Evolutionary conservation across 2,888 invertebrate species (phyloP), one percentile per base, ranked within the genome.

Genomic region (Ochropleura leucogaster): DNA sequence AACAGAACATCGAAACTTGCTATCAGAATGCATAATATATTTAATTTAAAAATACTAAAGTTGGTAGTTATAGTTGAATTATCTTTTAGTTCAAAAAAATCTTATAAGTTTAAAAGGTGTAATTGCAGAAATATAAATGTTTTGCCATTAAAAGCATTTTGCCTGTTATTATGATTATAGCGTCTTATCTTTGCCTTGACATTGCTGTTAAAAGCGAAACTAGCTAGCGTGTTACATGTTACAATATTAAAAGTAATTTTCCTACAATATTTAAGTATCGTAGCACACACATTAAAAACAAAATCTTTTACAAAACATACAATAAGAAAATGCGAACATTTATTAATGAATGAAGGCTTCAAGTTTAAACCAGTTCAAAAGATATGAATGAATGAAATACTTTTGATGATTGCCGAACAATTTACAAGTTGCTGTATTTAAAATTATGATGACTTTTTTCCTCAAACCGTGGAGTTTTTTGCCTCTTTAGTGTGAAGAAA

Each of bases 361-460:
- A 16, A 4, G 12, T 30, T 0, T 14, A 4, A 72, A 73, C 77
- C 60, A 40, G 73, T 79, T 79, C 44, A 0, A 47, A 49, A 20
- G 14, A 16, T 49, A 60, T 12, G 14, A 55, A 60, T 69, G 47
- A 76, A 78, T 62, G 16, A n/a, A 64, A 40, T 57, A 40, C 30
- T 62, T 55, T 53, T 20, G 14, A 5, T 20, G 46, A 66, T 42
- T 20, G 20, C 8, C n/a, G 4, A 49, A 44, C 8, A 12, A 8
- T 2, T 10, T 47, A 44, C 12, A 51, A 30, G 20, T 1, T 49
- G 55, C 18, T 74, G 40, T 10, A 49, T 12, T 5, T 8, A 16
- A 18, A 40, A 20, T 14, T n/a, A 30, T 59, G 30, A 1, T 51
- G 4, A 3, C 6, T n/a, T 51, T 70, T 71, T 70, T 49, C 6